A percentile compares a stretch with the other conserved stretches of the same genome.
Evolutionary conservation across 2,113 vertebrate genomes (phyloP).

Genomic region (Stigmatopora argus): DNA sequence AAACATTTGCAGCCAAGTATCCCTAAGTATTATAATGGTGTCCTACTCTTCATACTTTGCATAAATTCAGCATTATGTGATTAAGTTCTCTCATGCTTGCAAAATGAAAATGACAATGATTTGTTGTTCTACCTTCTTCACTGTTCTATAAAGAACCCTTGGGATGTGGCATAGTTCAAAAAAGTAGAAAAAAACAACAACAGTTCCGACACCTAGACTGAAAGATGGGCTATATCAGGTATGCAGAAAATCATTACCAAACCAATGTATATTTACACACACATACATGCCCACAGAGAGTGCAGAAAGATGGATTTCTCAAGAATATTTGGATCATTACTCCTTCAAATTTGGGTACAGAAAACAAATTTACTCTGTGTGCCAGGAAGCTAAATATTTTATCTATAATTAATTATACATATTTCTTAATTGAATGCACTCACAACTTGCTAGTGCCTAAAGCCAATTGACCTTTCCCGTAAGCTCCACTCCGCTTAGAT

Average conservation of each 20-base stretch:
- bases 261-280: constrained; percentile 34
- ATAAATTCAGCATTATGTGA: constrained; percentile 59
- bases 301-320: too few relatives aligned
- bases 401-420: too few relatives aligned
- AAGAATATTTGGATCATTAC: too few relatives aligned
- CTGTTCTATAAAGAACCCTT: constrained; percentile 62
- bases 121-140: constrained; percentile 60
- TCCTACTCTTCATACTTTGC: constrained; percentile 44
- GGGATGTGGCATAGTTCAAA: constrained; percentile 59
- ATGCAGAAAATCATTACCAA: constrained; percentile 48
- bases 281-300: neutral
- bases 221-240: constrained; percentile 59
- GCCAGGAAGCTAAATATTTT: too few relatives aligned
- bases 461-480: too few relatives aligned
- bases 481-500: too few relatives aligned
- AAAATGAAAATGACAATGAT: constrained; percentile 65
- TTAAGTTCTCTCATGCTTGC: constrained; percentile 59
- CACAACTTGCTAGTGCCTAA: neutral
- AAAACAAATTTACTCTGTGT: too few relatives aligned
- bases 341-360: too few relatives aligned
- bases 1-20: too few relatives aligned
- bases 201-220: constrained; percentile 41
- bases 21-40: constrained; percentile 1
- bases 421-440: too few relatives aligned
- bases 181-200: constrained; percentile 32